Percentiles rank a stretch among this genome's conserved stretches.
Conservation (phyloP, 2,113 vertebrate genomes). For the Mionectes macconnelli region DNA sequence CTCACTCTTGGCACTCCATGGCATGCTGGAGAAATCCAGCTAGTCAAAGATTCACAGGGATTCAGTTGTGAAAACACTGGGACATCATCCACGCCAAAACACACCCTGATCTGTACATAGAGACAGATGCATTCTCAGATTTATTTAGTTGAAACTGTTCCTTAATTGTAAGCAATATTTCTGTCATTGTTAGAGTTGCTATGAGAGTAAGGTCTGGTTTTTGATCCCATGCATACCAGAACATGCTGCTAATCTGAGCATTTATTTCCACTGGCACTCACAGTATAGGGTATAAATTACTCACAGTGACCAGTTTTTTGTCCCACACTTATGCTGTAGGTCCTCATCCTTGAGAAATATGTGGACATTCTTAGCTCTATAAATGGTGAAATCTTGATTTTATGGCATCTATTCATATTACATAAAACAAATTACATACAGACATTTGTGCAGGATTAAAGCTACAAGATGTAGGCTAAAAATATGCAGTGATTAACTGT, state of each 20-base stretch:
- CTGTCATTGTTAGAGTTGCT: background rate
- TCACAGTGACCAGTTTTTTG: background rate
- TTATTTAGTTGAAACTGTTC: background rate
- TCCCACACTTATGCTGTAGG: background rate
- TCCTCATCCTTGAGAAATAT: background rate
- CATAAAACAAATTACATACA: constrained; percentile 60
- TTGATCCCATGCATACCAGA: background rate
- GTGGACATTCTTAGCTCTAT: background rate
- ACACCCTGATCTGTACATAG: background rate
- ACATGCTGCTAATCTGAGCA: background rate
- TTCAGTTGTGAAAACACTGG: background rate
- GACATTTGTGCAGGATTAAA: constrained; percentile 66
- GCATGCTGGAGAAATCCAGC: background rate
- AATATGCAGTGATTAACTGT: constrained; percentile 61
- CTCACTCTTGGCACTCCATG: background rate
- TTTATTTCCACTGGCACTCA: background rate
- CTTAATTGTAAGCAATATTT: background rate
- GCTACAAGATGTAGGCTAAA: constrained; percentile 63
- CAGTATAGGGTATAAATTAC: background rate
- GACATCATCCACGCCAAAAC: background rate
- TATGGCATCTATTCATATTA: constrained; percentile 55
- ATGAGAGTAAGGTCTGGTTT: background rate
- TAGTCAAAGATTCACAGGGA: background rate
- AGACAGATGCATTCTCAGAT: background rate
- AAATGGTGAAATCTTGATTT: constrained; percentile 22